Base-by-base conservation (phyloP, 2,888 invertebrate genomes). In the Chelonus formosanus region DNA sequence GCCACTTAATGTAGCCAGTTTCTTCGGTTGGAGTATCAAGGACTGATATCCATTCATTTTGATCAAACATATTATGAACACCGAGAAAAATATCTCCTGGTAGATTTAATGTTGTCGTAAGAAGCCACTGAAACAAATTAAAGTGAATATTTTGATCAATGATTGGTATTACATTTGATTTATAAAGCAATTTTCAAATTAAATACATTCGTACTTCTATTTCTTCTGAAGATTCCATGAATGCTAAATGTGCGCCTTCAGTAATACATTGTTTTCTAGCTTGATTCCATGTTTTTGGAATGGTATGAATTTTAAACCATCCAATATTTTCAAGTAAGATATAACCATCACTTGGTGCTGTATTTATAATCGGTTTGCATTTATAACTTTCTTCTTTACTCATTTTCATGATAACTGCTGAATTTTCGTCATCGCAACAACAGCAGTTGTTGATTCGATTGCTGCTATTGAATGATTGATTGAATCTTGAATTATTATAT, bases 191-290 rank as follows among this genome's bases (percentile, higher is more conserved):
- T 20, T 20, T 20, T 20, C 20, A 20, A 20, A 20, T 20, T 20
- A 20, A 20, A 31, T 52, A 3, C 31, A 31, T 32, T 7, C 52
- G 6, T 32, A 52, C 52, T 52, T 52, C 32, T 32, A 55, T 47
- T 55, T 63, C 62, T 36, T 35, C 10, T 48, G 32, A 7, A 3
- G 55, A 56, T 5, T 61, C 53, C 10, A 61, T 10, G 43, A 65
- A 53, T 7, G 65, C 65, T 5, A 65, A 55, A 55, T 65, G 55
- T 20, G 45, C 65, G 10, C 65, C 65, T 43, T 65, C 65, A 4
- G 36, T 40, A 40, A 45, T 47, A 20, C 65, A 65, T 35, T 43
- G 20, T 48, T 65, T 58, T 43, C 65, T 55, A 10, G 65, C 65
- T 5, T 48, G 43, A 40, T 65, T 65, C 48, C 60, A 65, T 6